Conservation (phyloP, 2,888 invertebrate species). For the Drosophila monieri region DNA sequence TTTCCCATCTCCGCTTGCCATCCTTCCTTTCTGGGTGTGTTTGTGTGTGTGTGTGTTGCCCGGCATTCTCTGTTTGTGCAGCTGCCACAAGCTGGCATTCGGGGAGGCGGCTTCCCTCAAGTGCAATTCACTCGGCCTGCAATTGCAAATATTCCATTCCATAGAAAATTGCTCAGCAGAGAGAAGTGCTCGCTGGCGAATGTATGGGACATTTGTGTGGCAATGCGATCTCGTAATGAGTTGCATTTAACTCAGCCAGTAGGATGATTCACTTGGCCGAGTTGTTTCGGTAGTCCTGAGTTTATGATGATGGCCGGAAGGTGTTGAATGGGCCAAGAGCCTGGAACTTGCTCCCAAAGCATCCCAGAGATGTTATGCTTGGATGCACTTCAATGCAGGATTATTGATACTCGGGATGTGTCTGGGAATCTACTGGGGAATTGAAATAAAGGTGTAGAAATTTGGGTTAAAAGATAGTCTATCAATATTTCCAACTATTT, state of each 20-base stretch:
- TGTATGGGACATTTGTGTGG: conserved; percentile 29
- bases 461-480: background rate
- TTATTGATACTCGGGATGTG: conserved; percentile 16
- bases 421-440: background rate
- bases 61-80: conserved; percentile 64
- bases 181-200: conserved; percentile 47
- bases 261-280: conserved; percentile 48
- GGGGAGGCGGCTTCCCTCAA: conserved; percentile 41
- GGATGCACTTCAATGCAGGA: conserved; percentile 22
- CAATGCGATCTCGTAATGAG: conserved; percentile 66
- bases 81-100: conserved; percentile 49
- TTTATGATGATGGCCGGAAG: conserved; percentile 43
- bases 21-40: conserved; percentile 2
- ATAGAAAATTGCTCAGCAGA: conserved; percentile 63
- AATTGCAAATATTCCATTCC: conserved; percentile 71
- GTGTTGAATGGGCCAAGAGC: conserved; percentile 48
- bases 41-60: conserved; percentile 23
- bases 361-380: conserved; percentile 9
- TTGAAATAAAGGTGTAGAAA: background rate
- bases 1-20: conserved; percentile 10
- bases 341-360: background rate
- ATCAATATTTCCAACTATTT: no score
- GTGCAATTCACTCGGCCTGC: conserved; percentile 53
- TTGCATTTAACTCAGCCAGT: conserved; percentile 67
- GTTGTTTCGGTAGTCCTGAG: conserved; percentile 32